phyloP scores from a whole-genome alignment of 1,140 invertebrate genomes.

The Drosophila bocqueti region DNA sequence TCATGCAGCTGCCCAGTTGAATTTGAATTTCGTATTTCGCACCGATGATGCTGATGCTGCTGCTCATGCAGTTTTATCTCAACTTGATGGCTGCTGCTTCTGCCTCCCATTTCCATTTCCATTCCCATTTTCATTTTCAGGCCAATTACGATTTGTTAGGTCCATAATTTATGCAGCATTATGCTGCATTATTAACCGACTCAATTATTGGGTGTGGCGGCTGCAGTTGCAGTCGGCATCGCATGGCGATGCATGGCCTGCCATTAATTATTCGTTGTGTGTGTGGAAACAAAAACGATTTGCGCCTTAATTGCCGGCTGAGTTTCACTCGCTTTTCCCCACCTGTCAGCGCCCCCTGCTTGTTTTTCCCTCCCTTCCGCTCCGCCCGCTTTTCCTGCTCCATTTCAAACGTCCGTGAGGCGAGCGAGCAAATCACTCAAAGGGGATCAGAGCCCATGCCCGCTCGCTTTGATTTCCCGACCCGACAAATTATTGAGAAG shows the following conservation, averaged over 20 bases:
- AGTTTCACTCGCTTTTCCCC: slow-evolving; percentile 37
- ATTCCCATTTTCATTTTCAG: slow-evolving; percentile 20
- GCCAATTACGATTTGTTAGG: slow-evolving; percentile 38
- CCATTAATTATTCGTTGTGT: slow-evolving; percentile 47
- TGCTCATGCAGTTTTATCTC: slow-evolving; percentile 21
- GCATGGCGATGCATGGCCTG: slow-evolving; percentile 9
- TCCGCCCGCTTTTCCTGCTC: slow-evolving; percentile 20
- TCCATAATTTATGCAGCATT: slow-evolving; percentile 57
- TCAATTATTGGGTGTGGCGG: slow-evolving; percentile 49
- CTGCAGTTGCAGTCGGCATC: slow-evolving; percentile 11
- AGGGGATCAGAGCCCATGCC: slow-evolving; percentile 44
- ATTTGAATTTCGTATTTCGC: slow-evolving; percentile 25
- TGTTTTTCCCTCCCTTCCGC: not conserved
- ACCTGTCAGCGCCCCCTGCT: slow-evolving; percentile 17
- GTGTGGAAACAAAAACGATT: slow-evolving; percentile 46
- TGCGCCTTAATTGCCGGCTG: slow-evolving; percentile 47
- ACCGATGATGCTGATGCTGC: not conserved
- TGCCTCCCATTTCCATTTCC: slow-evolving; percentile 18
- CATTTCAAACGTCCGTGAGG: slow-evolving; percentile 53
- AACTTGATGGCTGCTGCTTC: not conserved
- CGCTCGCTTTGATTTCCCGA: slow-evolving; percentile 56
- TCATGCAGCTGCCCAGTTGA: not conserved
- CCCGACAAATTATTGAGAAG: slow-evolving; percentile 56
- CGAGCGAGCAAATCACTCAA: slow-evolving; percentile 67
- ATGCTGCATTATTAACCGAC: slow-evolving; percentile 61